phyloP scores from a whole-genome alignment of 2,888 invertebrate genomes.

The Pristionchus exspectatus region DNA sequence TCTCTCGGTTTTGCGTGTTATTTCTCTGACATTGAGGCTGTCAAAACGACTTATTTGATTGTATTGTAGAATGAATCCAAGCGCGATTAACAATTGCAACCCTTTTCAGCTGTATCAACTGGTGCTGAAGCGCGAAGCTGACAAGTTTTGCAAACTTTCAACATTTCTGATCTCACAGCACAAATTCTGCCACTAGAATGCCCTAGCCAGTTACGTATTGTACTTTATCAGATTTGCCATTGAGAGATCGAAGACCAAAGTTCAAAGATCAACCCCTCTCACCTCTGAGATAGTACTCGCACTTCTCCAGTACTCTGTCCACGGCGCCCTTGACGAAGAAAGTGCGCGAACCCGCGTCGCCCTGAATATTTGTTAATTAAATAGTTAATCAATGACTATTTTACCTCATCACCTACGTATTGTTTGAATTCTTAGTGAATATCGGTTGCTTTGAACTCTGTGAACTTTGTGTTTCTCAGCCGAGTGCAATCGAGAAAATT shows the following conservation, averaged over 20 bases:
- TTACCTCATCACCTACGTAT: too few relatives aligned
- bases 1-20: too few relatives aligned
- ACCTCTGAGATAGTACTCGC: conserved; percentile 71
- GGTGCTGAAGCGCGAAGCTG: not conserved
- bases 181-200: too few relatives aligned
- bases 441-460: too few relatives aligned
- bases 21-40: too few relatives aligned
- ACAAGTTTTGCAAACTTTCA: not conserved
- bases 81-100: too few relatives aligned
- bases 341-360: conserved; percentile 59
- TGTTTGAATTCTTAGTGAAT: too few relatives aligned
- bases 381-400: not conserved
- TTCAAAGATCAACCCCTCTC: not conserved
- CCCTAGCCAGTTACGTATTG: too few relatives aligned
- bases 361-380: conserved; percentile 55
- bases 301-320: conserved; percentile 88
- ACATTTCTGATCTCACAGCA: too few relatives aligned
- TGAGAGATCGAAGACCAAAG: not conserved
- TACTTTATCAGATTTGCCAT: not conserved
- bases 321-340: conserved; percentile 94
- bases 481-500: too few relatives aligned
- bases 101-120: not conserved
- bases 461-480: too few relatives aligned
- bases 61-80: not conserved
- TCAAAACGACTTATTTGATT: not conserved